Conservation (phyloP, 2,113 vertebrate genomes). For the Corydoras sp. region DNA sequence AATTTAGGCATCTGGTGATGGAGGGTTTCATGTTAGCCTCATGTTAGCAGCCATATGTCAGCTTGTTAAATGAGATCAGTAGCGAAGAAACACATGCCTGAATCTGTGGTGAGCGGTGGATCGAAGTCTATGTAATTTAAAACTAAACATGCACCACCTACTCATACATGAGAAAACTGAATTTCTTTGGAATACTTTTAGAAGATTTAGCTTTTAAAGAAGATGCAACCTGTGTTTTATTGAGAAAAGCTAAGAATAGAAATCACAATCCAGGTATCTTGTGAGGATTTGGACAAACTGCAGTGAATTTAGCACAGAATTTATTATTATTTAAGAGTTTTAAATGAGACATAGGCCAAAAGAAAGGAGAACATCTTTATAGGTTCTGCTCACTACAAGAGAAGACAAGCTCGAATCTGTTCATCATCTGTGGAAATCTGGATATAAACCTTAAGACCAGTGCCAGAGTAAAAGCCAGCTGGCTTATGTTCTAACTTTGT, state of each 20-base stretch:
- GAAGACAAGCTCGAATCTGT: neutral
- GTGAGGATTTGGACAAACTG: no score
- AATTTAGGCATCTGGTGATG: slow-evolving; percentile 25
- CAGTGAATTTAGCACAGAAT: no score
- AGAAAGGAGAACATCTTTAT: neutral
- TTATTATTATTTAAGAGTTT: no score
- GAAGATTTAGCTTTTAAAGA: no score
- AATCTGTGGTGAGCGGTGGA: slow-evolving; percentile 16
- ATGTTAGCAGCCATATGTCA: slow-evolving; percentile 46
- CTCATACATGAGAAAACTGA: slow-evolving; percentile 16
- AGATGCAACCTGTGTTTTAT: no score
- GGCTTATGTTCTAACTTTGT: neutral
- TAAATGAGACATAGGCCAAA: no score
- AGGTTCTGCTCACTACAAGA: neutral
- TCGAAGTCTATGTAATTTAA: slow-evolving; percentile 32
- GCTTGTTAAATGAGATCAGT: slow-evolving; percentile 48
- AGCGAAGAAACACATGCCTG: slow-evolving; percentile 31
- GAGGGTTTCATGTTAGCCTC: slow-evolving; percentile 39
- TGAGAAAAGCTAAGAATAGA: slow-evolving; percentile 3
- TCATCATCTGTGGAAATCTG: neutral
- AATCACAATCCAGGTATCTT: no score
- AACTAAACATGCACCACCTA: slow-evolving; percentile 21
- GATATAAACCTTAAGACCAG: neutral
- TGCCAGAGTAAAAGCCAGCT: neutral
- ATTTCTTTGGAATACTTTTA: neutral